These are phyloP conservation scores for Valencia hispanica DNA, from an alignment of 2,797 vertebrate species.

Conservation along the genomic window DNA sequence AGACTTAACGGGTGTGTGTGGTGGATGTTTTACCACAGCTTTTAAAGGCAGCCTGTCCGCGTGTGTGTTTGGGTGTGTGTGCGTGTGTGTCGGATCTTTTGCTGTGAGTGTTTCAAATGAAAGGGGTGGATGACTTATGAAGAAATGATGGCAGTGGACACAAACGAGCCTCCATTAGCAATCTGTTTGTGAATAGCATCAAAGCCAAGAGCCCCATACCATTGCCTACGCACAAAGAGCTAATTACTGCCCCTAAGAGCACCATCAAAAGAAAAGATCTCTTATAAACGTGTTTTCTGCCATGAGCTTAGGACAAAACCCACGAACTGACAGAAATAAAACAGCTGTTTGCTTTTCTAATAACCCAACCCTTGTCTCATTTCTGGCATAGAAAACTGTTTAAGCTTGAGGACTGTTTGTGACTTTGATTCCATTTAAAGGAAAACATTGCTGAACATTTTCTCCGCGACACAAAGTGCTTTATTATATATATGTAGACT, in stretches of 20 bases:
- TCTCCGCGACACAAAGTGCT: not conserved
- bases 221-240: constrained; percentile 66
- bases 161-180: constrained; percentile 73
- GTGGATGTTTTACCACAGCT: constrained; percentile 43
- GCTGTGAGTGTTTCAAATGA: constrained; percentile 58
- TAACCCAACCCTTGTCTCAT: constrained; percentile 11
- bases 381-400: constrained; percentile 12
- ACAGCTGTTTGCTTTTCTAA: constrained; percentile 32
- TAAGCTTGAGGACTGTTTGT: not conserved
- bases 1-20: constrained; percentile 42
- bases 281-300: constrained; percentile 43
- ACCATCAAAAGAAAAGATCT: constrained; percentile 42
- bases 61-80: not conserved
- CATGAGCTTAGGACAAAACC: constrained; percentile 29
- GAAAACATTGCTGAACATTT: constrained; percentile 1
- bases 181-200: constrained; percentile 56
- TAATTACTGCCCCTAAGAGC: constrained; percentile 56
- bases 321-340: constrained; percentile 46
- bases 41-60: constrained; percentile 16
- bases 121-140: constrained; percentile 60
- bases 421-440: constrained; percentile 7
- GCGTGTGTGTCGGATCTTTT: constrained; percentile 27
- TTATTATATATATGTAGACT: not conserved
- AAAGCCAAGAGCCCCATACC: constrained; percentile 50
- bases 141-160: constrained; percentile 63